Conservation (phyloP, 2,113 vertebrate species). For the Sinocyclocheilus anophthalmus region DNA sequence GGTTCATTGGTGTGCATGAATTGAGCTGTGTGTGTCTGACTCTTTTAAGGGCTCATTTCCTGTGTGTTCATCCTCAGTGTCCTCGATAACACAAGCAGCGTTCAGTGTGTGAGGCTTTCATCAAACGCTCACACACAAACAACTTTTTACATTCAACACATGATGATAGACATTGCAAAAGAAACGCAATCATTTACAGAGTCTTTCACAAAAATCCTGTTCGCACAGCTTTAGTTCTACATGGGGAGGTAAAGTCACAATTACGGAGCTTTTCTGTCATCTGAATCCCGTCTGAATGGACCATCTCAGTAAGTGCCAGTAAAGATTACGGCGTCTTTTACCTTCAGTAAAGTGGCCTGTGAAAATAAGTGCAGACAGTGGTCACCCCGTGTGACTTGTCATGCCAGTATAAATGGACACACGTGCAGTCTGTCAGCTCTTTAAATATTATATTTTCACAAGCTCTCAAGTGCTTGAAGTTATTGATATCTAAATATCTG, state of each 20-base stretch:
- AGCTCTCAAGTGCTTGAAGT: not conserved
- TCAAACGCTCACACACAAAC: not conserved
- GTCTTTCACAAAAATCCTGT: not conserved
- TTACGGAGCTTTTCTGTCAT: not conserved
- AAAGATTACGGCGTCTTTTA: not conserved
- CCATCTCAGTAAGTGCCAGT: not conserved
- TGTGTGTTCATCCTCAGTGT: not conserved
- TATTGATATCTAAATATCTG: not conserved
- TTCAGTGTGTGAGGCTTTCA: not conserved
- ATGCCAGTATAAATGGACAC: not conserved
- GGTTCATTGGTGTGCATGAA: not conserved
- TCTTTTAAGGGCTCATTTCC: conserved; percentile 1
- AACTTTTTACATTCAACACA: not conserved
- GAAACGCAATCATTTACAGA: not conserved
- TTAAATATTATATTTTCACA: too few relatives aligned
- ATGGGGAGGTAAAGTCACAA: not conserved
- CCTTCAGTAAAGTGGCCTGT: not conserved
- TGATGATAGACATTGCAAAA: not conserved
- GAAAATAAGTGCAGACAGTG: not conserved
- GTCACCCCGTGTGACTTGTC: not conserved
- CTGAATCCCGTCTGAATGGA: not conserved
- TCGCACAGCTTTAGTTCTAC: not conserved
- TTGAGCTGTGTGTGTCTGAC: not conserved
- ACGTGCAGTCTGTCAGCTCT: not conserved
- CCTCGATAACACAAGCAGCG: not conserved